These are phyloP conservation scores for Ceratosolen solmsi DNA, from an alignment of 1,140 invertebrate species.

Conservation along the genomic window DNA sequence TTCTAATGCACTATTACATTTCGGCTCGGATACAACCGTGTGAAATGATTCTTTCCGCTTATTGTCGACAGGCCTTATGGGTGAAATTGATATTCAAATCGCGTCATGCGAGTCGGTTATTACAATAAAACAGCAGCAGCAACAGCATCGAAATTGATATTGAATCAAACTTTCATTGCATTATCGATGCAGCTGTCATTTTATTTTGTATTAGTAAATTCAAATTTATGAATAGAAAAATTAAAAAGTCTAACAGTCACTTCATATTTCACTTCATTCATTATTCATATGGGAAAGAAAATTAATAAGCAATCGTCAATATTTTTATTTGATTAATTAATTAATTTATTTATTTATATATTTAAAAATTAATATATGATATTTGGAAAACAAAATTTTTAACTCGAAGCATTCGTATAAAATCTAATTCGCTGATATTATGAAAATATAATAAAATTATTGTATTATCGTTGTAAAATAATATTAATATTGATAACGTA, in stretches of 20 bases:
- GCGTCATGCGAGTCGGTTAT: not conserved
- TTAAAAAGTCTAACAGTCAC: not conserved
- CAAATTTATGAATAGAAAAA: not conserved
- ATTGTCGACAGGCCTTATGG: not conserved
- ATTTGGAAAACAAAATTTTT: too few relatives aligned
- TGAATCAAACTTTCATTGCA: conserved; percentile 11
- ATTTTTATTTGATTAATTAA: too few relatives aligned
- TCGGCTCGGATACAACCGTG: conserved; percentile 4
- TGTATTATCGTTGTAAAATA: too few relatives aligned
- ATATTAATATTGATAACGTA: too few relatives aligned
- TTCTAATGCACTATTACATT: not conserved
- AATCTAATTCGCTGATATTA: too few relatives aligned
- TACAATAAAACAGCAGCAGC: conserved; percentile 3
- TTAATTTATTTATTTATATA: too few relatives aligned
- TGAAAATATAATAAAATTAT: too few relatives aligned
- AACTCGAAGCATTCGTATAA: too few relatives aligned
- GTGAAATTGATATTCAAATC: conserved; percentile 44
- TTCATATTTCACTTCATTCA: not conserved
- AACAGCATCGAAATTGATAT: conserved; percentile 35
- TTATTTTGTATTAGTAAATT: not conserved
- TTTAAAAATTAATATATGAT: too few relatives aligned
- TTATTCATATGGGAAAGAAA: not conserved
- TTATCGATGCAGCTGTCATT: conserved; percentile 33
- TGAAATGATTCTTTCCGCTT: conserved; percentile 32
- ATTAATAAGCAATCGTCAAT: too few relatives aligned